Percentiles rank a stretch among this genome's conserved stretches.
phyloP scores from a whole-genome alignment of 2,888 invertebrate species.

The Cephus pygmeus region DNA sequence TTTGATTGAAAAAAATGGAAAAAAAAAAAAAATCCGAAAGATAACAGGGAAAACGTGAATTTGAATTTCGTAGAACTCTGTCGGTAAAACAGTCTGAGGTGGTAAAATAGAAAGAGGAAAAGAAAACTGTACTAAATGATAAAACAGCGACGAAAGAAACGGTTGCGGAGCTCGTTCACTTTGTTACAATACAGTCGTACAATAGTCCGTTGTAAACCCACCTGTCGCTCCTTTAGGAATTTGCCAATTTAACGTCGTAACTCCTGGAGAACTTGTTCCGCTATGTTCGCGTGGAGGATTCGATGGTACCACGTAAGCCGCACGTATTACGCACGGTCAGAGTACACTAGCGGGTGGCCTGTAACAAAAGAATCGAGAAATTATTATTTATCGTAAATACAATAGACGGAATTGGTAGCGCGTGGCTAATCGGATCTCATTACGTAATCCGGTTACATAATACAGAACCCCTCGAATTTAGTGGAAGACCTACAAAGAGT shows the following conservation, averaged over 20 bases:
- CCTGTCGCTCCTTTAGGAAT: not conserved
- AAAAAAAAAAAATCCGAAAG: no score
- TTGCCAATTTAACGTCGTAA: not conserved
- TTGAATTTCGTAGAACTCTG: not conserved
- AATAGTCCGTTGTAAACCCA: not conserved
- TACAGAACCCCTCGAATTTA: not conserved
- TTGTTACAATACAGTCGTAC: not conserved
- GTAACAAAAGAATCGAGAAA: not conserved
- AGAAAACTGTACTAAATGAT: not conserved
- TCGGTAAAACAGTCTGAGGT: not conserved
- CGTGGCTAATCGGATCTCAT: not conserved
- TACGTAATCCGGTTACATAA: not conserved
- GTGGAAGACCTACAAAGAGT: not conserved
- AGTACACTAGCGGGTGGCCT: not conserved
- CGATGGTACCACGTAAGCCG: not conserved
- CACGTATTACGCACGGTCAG: not conserved
- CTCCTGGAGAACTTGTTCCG: not conserved
- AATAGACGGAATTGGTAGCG: not conserved
- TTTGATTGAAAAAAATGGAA: no score
- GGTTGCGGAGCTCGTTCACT: not conserved
- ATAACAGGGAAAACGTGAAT: no score
- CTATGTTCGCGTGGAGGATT: not conserved
- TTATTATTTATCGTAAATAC: not conserved
- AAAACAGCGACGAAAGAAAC: not conserved
- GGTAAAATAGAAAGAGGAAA: not conserved